These are phyloP conservation scores for Eumeta japonica DNA, from an alignment of 1,140 invertebrate species.

Conservation along the genomic window DNA sequence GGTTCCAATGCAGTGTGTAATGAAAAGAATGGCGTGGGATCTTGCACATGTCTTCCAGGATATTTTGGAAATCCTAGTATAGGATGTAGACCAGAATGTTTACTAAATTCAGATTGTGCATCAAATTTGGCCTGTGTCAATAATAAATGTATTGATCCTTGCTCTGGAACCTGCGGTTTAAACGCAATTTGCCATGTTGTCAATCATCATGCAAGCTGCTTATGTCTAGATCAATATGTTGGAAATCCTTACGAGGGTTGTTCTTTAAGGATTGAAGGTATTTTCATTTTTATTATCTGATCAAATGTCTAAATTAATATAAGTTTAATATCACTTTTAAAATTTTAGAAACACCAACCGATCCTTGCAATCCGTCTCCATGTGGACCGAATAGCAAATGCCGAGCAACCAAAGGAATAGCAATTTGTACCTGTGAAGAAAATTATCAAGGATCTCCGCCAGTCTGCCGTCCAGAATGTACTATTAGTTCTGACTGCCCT, in stretches of 20 bases:
- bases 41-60: slow-evolving; percentile 71
- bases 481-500: slow-evolving; percentile 65
- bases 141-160: slow-evolving; percentile 63
- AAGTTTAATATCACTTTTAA: slow-evolving; percentile 9
- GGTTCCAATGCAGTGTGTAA: slow-evolving; percentile 70
- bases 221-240: slow-evolving; percentile 71
- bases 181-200: slow-evolving; percentile 66
- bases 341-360: slow-evolving; percentile 29
- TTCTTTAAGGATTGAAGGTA: slow-evolving; percentile 56
- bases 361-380: slow-evolving; percentile 43
- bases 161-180: slow-evolving; percentile 64
- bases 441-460: slow-evolving; percentile 66
- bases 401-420: slow-evolving; percentile 37
- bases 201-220: slow-evolving; percentile 70
- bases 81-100: slow-evolving; percentile 62
- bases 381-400: slow-evolving; percentile 70
- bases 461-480: slow-evolving; percentile 67
- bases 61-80: slow-evolving; percentile 80
- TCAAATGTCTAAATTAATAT: too few species aligned
- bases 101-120: slow-evolving; percentile 60
- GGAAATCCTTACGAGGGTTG: slow-evolving; percentile 73
- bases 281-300: too few species aligned
- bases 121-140: slow-evolving; percentile 57
- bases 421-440: slow-evolving; percentile 64
- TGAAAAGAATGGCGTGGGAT: slow-evolving; percentile 61